These are phyloP conservation scores for Machimus atricapillus DNA, from an alignment of 2,888 invertebrate genomes.

Conservation along the genomic window DNA sequence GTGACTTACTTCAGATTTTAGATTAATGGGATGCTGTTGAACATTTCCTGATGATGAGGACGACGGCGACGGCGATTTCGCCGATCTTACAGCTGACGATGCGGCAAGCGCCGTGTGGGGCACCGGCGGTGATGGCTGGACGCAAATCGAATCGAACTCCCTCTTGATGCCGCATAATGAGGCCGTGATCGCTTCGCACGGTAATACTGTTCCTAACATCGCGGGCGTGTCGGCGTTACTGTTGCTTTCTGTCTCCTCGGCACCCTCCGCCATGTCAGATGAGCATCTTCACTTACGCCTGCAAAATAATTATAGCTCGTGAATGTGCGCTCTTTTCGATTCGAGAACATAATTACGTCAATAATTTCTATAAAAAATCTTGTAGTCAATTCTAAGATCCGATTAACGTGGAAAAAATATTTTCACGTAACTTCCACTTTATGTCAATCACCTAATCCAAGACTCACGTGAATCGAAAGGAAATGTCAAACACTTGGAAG, in stretches of 20 bases:
- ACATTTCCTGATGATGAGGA: conserved; percentile 48
- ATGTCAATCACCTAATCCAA: no score
- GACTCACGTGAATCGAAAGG: no score
- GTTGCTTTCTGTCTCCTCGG: conserved; percentile 63
- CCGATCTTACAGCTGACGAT: conserved; percentile 9
- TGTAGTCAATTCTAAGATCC: no score
- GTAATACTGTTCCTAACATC: conserved; percentile 62
- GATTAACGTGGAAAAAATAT: no score
- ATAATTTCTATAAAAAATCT: no score
- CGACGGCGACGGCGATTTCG: conserved; percentile 50
- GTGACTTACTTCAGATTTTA: conserved; percentile 53
- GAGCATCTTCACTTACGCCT: conserved; percentile 61
- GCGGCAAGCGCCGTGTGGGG: conserved; percentile 20
- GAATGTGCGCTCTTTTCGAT: not conserved
- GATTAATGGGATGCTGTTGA: conserved; percentile 53
- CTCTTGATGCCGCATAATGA: conserved; percentile 59
- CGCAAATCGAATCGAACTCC: conserved; percentile 57
- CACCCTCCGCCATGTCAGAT: conserved; percentile 80
- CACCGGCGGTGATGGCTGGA: conserved; percentile 41
- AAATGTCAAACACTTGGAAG: no score
- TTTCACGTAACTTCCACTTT: no score
- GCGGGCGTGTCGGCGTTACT: conserved; percentile 53
- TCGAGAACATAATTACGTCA: not conserved
- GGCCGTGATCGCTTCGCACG: conserved; percentile 61
- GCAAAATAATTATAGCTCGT: not conserved